phyloP scores from a whole-genome alignment of 2,888 invertebrate species.

The Sinopyrophorus schimmeli region DNA sequence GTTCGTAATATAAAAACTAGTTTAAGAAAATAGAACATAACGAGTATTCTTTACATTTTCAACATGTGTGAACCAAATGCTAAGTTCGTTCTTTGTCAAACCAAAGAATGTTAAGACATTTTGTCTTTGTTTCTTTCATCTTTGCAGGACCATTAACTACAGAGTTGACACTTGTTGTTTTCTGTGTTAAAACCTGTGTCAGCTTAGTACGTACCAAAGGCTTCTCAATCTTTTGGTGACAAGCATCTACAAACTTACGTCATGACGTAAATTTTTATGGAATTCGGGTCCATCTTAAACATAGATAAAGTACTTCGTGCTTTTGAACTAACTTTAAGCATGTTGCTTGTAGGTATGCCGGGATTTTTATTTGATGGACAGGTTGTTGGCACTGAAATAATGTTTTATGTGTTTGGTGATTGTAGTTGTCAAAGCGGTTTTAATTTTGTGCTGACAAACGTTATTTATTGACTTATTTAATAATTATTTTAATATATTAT shows the following conservation, averaged over 20 bases:
- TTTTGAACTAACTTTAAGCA: constrained; percentile 1
- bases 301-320: constrained; percentile 4
- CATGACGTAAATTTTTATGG: constrained; percentile 2
- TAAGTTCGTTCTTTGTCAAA: constrained; percentile 26
- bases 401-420: constrained; percentile 21
- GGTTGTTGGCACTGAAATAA: constrained; percentile 23
- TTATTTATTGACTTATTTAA: constrained; percentile 19
- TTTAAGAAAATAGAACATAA: constrained; percentile 42
- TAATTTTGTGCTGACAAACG: constrained; percentile 20
- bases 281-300: constrained; percentile 6
- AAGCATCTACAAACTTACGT: constrained; percentile 4
- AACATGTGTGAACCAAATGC: constrained; percentile 48
- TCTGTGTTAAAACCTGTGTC: constrained; percentile 43
- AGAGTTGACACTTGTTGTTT: constrained; percentile 50
- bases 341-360: too few species aligned
- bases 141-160: constrained; percentile 48
- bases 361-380: constrained; percentile 20
- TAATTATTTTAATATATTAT: too few species aligned
- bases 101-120: constrained; percentile 23
- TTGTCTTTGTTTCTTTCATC: constrained; percentile 41
- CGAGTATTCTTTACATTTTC: constrained; percentile 41
- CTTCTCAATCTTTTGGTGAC: constrained; percentile 11
- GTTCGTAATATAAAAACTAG: constrained; percentile 42
- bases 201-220: constrained; percentile 16
- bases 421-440: constrained; percentile 21